A percentile compares a stretch with the other conserved stretches of the same genome.
These are phyloP conservation scores for Dyspetes luteomarginatus DNA, from an alignment of 2,888 invertebrate species.

Conservation along the genomic window DNA sequence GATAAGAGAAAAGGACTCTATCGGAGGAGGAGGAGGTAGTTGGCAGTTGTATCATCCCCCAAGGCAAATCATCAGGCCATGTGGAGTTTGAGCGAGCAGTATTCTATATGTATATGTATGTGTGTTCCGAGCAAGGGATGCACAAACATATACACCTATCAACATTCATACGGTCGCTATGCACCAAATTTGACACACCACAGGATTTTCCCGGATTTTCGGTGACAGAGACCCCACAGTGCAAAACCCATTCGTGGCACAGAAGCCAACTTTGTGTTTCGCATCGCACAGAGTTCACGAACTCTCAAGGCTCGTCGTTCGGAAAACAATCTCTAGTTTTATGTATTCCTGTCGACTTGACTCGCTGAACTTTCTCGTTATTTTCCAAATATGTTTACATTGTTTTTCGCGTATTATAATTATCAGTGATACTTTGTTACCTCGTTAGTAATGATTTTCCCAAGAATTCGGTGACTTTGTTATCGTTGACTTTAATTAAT, in stretches of 20 bases:
- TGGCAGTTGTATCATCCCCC: conserved; percentile 32
- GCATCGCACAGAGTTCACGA: conserved; percentile 6
- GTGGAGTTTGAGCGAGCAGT: too few relatives aligned
- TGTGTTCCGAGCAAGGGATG: background rate
- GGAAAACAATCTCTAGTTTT: background rate
- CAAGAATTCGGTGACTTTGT: too few relatives aligned
- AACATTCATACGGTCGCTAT: conserved; percentile 7
- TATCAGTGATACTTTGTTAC: too few relatives aligned
- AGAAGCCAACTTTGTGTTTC: conserved; percentile 24
- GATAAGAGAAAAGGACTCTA: background rate
- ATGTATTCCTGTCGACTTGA: background rate
- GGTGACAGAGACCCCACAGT: background rate
- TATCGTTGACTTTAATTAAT: too few relatives aligned
- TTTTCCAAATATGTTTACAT: too few relatives aligned
- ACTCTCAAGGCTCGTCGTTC: background rate
- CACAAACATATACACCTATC: background rate
- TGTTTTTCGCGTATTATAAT: too few relatives aligned
- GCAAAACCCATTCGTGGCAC: background rate
- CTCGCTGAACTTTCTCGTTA: background rate
- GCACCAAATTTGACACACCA: conserved; percentile 2
- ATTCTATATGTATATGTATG: background rate
- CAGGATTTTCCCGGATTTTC: background rate
- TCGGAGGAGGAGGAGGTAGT: conserved; percentile 46
- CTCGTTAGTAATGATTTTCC: too few relatives aligned
- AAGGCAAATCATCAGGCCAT: conserved; percentile 7